Conservation (phyloP, 2,888 invertebrate genomes). For the Synanthedon andrenaeformis region DNA sequence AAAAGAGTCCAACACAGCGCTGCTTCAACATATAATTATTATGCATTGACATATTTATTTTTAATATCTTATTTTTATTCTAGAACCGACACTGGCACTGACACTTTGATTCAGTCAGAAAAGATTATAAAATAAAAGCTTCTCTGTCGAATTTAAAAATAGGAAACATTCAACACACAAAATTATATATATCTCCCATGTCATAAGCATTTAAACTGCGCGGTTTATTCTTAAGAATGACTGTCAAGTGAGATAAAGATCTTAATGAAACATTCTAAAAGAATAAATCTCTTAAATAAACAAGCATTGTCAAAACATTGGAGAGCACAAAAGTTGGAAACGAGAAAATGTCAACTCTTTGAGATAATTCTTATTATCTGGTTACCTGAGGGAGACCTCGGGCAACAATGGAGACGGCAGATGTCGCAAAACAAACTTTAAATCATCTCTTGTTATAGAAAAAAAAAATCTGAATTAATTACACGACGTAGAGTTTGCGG, state of each 20-base stretch:
- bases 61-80: too few relatives aligned
- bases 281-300: constrained; percentile 47
- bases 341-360: constrained; percentile 61
- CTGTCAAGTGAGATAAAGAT: constrained; percentile 23
- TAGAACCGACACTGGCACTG: too few relatives aligned
- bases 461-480: constrained; percentile 31
- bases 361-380: constrained; percentile 62
- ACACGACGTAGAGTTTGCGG: constrained; percentile 34
- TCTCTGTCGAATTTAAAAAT: neutral
- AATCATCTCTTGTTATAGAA: constrained; percentile 53
- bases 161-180: neutral
- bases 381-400: constrained; percentile 54
- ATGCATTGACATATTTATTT: too few relatives aligned
- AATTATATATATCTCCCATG: neutral
- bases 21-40: neutral
- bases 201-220: constrained; percentile 2
- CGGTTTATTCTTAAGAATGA: constrained; percentile 9
- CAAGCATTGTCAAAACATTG: constrained; percentile 59
- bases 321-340: constrained; percentile 49
- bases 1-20: constrained; percentile 7
- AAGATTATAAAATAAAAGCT: too few relatives aligned
- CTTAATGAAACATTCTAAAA: constrained; percentile 32
- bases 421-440: constrained; percentile 67
- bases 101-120: too few relatives aligned
- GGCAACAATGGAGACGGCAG: constrained; percentile 56